Percentiles rank a stretch among this genome's conserved stretches.
Conservation (phyloP, 2,888 invertebrate species). For the Pinctada fucata region DNA sequence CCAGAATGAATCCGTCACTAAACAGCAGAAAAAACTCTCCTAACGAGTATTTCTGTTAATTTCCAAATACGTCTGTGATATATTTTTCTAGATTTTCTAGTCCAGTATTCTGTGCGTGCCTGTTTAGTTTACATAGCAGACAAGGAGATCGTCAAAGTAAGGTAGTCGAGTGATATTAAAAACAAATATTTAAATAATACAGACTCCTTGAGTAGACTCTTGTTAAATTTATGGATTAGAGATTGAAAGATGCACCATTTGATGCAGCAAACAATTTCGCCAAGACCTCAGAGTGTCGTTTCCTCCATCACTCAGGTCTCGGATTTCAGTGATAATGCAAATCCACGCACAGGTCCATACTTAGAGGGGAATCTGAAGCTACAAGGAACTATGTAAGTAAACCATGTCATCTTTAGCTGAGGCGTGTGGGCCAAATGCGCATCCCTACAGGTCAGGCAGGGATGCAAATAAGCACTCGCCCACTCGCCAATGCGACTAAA, state of each 20-base stretch:
- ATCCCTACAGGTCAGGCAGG: no score
- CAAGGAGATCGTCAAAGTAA: slow-evolving; percentile 7
- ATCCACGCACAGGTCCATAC: slow-evolving; percentile 47
- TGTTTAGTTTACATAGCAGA: slow-evolving; percentile 36
- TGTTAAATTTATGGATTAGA: background rate
- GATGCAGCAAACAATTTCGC: background rate
- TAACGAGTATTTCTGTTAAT: no score
- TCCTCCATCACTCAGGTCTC: slow-evolving; percentile 14
- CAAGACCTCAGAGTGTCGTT: slow-evolving; percentile 21
- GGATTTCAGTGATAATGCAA: slow-evolving; percentile 30
- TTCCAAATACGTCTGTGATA: no score
- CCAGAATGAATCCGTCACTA: no score
- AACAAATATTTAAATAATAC: background rate
- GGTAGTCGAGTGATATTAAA: background rate
- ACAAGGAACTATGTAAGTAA: slow-evolving; percentile 37
- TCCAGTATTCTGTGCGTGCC: slow-evolving; percentile 24
- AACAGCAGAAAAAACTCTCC: no score
- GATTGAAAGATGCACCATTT: background rate
- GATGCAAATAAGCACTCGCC: no score
- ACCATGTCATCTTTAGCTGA: no score
- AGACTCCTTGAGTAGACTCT: background rate
- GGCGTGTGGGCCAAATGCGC: no score
- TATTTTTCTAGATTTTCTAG: background rate
- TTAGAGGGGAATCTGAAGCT: slow-evolving; percentile 59
- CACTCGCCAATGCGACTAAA: no score